phyloP scores from a whole-genome alignment of 2,888 invertebrate genomes.

The Brachyopa scutellaris region DNA sequence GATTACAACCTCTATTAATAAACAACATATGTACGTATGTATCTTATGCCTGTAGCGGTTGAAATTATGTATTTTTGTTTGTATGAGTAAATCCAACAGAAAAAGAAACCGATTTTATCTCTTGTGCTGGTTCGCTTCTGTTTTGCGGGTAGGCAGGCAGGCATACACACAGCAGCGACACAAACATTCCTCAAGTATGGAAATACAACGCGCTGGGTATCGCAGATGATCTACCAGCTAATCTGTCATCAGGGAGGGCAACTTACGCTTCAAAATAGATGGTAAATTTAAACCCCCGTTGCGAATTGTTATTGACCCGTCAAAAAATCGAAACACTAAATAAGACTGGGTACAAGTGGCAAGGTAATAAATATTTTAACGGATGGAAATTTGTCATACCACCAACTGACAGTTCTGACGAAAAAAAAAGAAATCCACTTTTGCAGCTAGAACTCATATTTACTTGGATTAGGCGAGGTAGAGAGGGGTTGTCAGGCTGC shows the following conservation, averaged over 20 bases:
- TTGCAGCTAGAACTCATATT: no score
- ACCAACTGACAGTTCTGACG: no score
- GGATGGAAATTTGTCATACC: no score
- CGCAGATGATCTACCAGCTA: conserved; percentile 37
- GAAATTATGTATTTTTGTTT: conserved; percentile 1
- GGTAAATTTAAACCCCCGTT: conserved; percentile 39
- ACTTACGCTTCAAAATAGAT: conserved; percentile 46
- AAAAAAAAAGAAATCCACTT: no score
- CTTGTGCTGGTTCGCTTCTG: conserved; percentile 42
- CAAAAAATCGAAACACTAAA: conserved; percentile 50
- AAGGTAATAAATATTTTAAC: conserved; percentile 39
- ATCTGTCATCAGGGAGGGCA: conserved; percentile 54
- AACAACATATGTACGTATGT: not conserved
- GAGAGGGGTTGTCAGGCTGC: no score
- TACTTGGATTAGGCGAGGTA: no score
- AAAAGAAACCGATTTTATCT: conserved; percentile 7
- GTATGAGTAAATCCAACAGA: not conserved
- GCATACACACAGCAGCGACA: conserved; percentile 10
- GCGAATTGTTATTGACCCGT: conserved; percentile 62
- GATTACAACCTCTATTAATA: conserved; percentile 38
- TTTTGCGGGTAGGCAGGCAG: conserved; percentile 35
- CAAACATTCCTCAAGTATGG: conserved; percentile 41
- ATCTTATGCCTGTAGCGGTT: conserved; percentile 46
- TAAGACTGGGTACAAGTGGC: no score
- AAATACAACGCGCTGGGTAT: conserved; percentile 42